These are phyloP conservation scores for Ephestia elutella DNA, from an alignment of 1,140 invertebrate genomes.

Conservation along the genomic window DNA sequence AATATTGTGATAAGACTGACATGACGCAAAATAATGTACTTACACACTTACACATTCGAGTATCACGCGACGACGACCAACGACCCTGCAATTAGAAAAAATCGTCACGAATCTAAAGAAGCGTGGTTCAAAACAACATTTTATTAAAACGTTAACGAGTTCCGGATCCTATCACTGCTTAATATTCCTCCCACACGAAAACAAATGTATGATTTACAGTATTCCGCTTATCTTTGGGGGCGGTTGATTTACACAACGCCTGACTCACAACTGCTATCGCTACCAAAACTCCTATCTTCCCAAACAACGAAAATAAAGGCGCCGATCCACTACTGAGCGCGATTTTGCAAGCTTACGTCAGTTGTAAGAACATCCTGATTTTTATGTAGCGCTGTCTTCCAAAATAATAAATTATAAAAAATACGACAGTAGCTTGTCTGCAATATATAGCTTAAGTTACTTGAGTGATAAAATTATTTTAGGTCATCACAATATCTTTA, in stretches of 20 bases:
- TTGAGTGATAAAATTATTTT: too few relatives aligned
- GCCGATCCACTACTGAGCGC: background rate
- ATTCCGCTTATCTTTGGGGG: conserved; percentile 59
- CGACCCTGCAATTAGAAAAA: background rate
- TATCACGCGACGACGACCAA: background rate
- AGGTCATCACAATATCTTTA: too few relatives aligned
- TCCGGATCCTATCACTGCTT: conserved; percentile 27
- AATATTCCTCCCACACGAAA: conserved; percentile 45
- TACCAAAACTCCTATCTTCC: conserved; percentile 31
- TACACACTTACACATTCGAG: too few relatives aligned
- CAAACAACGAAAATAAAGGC: conserved; percentile 17
- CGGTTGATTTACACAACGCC: conserved; percentile 61
- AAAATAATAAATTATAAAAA: too few relatives aligned
- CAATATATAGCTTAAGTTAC: too few relatives aligned
- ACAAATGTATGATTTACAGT: conserved; percentile 67
- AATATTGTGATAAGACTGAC: background rate
- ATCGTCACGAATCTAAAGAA: background rate
- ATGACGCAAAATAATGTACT: background rate
- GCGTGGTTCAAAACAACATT: background rate
- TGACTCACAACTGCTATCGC: conserved; percentile 37
- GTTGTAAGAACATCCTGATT: too few relatives aligned
- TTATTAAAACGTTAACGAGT: conserved; percentile 20
- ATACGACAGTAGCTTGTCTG: too few relatives aligned
- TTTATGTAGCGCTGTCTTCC: too few relatives aligned
- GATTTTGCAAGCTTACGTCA: background rate